Base-by-base conservation (phyloP, 2,797 vertebrate genomes). In the Manis javanica region DNA sequence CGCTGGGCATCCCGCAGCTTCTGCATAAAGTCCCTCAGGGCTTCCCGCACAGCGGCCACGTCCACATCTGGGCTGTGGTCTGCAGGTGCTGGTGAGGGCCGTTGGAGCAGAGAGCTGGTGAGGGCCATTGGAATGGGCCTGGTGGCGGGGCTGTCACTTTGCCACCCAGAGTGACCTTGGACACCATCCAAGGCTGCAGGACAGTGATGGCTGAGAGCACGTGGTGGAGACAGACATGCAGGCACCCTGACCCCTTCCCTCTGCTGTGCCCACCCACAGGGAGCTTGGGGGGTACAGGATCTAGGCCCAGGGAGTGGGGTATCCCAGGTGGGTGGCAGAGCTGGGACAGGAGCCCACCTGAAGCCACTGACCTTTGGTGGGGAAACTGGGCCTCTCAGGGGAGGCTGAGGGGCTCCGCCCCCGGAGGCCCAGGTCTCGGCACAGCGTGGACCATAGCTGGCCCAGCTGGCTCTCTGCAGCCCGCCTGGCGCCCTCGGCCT, bases 1-100 rank as follows among this genome's bases (percentile, higher is more conserved):
- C 91, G 98, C 95, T 98, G 99, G 53, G 99, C 91, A 2, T 99
- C 98, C 64, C 96, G 98, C 55, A 99, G 96, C 82, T 99, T 98
- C 97, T 98, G 98, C 84, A 98, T 97, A 37, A 99, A 97, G 90
- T 98, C 98, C 29, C 63, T 94, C 55, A 99, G 96, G 24, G 98
- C 97, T 0, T 79, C 72, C 71, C 97, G 98, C n/a, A 99, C 98
- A 0, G 92, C 94, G 26, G 98, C 98, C 66, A 98, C 83, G 8
- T 99, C 98, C 90, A 98, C 98, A 77, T 72, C 93, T 0, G 81
- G 75, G 49, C 98, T 88, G 4, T 92, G 97, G 81, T 98, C 98
- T 78, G 96, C 96, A 1, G 61, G 97, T 11, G 83, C 63, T 2
- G 96, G 97, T 0, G 96, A 97, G 21, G 86, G 18, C 84, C 96